Conservation (phyloP, 2,797 vertebrate species). For the Sphenodon punctatus region DNA sequence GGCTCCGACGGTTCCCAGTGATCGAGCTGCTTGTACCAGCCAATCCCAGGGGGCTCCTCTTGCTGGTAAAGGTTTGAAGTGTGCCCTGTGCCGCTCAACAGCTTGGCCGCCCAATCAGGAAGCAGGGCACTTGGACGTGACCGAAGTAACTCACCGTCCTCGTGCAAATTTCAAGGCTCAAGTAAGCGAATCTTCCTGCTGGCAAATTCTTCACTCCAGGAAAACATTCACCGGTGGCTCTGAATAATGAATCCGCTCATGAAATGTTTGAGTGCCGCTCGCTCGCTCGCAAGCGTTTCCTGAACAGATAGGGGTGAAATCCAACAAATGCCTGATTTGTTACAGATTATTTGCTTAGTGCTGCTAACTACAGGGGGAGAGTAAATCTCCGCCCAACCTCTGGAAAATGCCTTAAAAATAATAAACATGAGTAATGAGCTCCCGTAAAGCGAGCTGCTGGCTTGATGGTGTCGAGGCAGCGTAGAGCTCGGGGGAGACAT, state of each 20-base stretch:
- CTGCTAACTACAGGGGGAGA: background rate
- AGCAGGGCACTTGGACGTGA: background rate
- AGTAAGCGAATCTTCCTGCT: background rate
- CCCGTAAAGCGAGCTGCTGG: background rate
- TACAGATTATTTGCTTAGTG: slow-evolving; percentile 7
- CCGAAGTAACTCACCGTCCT: background rate
- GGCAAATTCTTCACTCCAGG: background rate
- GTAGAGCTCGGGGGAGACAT: rapidly evolving
- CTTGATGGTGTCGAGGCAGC: background rate
- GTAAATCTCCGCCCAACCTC: background rate
- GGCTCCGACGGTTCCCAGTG: too few relatives aligned
- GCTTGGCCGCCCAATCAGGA: background rate
- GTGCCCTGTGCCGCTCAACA: background rate
- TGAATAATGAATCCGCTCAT: background rate
- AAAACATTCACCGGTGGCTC: background rate
- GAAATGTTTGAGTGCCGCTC: background rate
- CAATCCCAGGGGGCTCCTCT: too few relatives aligned
- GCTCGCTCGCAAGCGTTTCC: background rate
- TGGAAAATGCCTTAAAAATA: background rate
- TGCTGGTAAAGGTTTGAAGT: background rate
- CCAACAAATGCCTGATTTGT: slow-evolving; percentile 21
- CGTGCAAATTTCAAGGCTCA: background rate
- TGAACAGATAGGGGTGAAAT: background rate
- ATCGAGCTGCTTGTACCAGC: too few relatives aligned
- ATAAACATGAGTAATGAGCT: background rate